Base-by-base conservation (phyloP, 2,888 invertebrate species). In the Nomada flava region DNA sequence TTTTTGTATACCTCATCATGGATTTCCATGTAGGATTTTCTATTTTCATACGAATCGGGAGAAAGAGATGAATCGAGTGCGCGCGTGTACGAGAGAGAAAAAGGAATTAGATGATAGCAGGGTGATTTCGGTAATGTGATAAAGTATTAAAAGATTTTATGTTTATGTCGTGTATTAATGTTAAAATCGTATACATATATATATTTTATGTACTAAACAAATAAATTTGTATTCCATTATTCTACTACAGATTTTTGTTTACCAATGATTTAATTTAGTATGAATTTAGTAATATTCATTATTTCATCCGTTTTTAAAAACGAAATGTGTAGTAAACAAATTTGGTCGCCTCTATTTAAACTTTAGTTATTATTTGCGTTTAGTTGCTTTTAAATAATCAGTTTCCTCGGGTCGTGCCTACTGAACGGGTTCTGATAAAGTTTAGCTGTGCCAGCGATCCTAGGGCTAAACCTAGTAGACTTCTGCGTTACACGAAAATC, bases 31-130 rank as follows among this genome's bases (percentile, higher is more conserved):
- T 85, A 87, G 86, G 79, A 71, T 88, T 86, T 89, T 89, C 71
- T 90, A 91, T 89, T 90, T 90, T 91, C 86, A 85, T 90, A 90
- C 72, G 29, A 77, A 69, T 65, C 11, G 26, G 59, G 20, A 64
- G 59, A 69, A 13, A 59, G 60, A 23, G n/a, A 60, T 4, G n/a
- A 53, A 18, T 23, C 53, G 55, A 55, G 18, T 63, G 63, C 20
- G 23, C 44, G 68, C 9, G 29, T 62, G 55, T 42, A 29, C n/a
- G 29, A 52, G n/a, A 50, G 26, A 62, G 53, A 62, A 57, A 36
- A 59, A 67, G 70, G 68, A 76, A 76, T 86, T 44, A 74, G 69
- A 82, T 83, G 79, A 59, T 82, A 81, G 79, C 67, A 75, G 70
- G 69, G 77, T 84, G 85, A 76, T 83, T 86, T 78, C 64, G 64